Evolutionary conservation across 2,797 vertebrate genomes (phyloP), one percentile per base, ranked within the genome.

Genomic region (Schizopygopsis malacanthus): DNA sequence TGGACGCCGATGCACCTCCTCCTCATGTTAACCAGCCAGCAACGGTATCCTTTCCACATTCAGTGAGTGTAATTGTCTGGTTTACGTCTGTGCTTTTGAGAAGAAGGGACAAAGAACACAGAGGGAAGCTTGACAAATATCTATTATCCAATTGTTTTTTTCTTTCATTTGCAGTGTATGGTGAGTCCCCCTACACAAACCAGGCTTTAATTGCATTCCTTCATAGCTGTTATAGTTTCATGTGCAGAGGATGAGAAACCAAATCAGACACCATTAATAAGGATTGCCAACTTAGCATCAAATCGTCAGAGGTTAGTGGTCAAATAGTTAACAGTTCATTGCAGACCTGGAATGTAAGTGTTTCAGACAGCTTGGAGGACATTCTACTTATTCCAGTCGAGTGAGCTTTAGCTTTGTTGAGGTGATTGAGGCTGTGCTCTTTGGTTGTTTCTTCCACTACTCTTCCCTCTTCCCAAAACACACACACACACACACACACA

Each of bases 331-430:
- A 89, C 85, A 83, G 79, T 88, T 84, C 59, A 87, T 77, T 80
- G 43, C 65, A 80, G 85, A 87, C 69, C 77, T 81, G 87, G 67
- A 81, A 84, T 75, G 83, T 83, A 89, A 89, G 73, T 33, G 71
- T 75, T 82, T 88, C 65, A 87, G 83, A 59, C 83, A 28, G 37
- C 76, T 90, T 87, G 76, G 56, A 84, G 88, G 88, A 81, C 85
- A 84, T 87, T 85, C 85, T 88, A 83, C 86, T 88, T 87, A 85
- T 90, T 88, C 87, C 86, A 86, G 85, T 85, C 85, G 78, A 83
- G 75, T 82, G 76, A 71, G 79, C 67, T 87, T 86, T 83, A 79
- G 77, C 88, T 82, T 77, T 81, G 79, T 75, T 72, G 54, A 45
- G 79, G 18, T 86, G 79, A 88, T 83, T 88, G 83, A 73, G 90